Base-by-base conservation (phyloP, 2,113 vertebrate genomes). In the Hylia prasina region DNA sequence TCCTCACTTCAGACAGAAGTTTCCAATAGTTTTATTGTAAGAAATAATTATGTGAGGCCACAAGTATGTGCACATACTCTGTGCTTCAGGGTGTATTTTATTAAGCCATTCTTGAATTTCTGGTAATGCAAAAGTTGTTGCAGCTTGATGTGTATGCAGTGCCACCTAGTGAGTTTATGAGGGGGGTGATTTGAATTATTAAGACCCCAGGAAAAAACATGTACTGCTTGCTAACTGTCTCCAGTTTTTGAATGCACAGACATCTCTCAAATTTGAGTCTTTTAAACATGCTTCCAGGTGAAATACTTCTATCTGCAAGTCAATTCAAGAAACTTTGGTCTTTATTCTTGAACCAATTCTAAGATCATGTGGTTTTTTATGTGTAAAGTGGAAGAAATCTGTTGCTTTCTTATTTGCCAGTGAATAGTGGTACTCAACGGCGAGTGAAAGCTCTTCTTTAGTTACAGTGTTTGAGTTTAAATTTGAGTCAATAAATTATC, bases 151-250 rank as follows among this genome's bases (percentile, higher is more conserved):
- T 60, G 72, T 79, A 91, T 57, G 76, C 56, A 97, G 91, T 86
- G 96, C 96, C 97, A 97, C 45, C 97, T 97, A 96, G 90, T 96
- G 97, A 89, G 51, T 56, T 24, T 89, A 6, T 45, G 23, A 7
- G 4, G 15, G 40, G 45, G 2, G 10, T 44, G 70, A 61, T 44
- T 64, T 68, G 19, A 65, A 39, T 79, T 63, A 23, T 7, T 54
- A 42, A 53, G 45, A 71, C 22, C 3, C 4, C 33, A 5, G 11
- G 3, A 13, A 65, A 40, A 83, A 70, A 2, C 9, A 15, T 21
- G 10, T 54, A 12, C 33, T 17, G 7, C 20, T 87, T 76, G 31
- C 27, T 35, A 27, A 18, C 21, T 57, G 18, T 31, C 40, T 94
- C 28, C 0, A 5, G 8, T 40, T 89, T 84, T 86, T 85, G 57